Conservation (phyloP, 53 echinoderm and acorn worm genomes). For the Apostichopus leukothele region DNA sequence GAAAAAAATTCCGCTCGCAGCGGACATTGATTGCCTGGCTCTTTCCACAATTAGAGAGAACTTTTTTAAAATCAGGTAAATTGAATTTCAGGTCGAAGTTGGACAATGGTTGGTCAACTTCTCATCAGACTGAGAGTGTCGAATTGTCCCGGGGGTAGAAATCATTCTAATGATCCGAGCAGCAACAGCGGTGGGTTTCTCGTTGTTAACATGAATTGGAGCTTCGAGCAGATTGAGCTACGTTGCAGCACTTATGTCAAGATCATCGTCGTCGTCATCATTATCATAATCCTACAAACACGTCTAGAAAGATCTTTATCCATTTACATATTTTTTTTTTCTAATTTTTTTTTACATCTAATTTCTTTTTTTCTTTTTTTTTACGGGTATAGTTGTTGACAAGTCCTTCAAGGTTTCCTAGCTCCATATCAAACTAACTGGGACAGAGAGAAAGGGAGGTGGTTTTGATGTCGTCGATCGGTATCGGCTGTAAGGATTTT, state of each 20-base stretch:
- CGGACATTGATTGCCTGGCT: constrained; percentile 30
- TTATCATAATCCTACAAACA: background rate
- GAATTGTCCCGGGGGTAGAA: constrained; percentile 8
- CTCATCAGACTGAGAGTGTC: constrained; percentile 38
- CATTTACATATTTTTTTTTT: background rate
- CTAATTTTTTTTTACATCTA: background rate
- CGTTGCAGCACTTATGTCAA: background rate
- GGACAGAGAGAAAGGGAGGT: too few relatives aligned
- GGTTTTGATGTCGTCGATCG: too few relatives aligned
- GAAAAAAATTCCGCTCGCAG: background rate
- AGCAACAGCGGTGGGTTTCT: background rate
- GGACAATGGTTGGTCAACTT: constrained; percentile 40
- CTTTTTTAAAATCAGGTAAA: constrained; percentile 22
- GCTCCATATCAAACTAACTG: too few relatives aligned
- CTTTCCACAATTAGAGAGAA: constrained; percentile 39
- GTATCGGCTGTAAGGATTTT: too few relatives aligned
- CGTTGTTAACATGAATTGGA: background rate
- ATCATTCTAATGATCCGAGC: constrained; percentile 2
- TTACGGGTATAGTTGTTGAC: background rate
- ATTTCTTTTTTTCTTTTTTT: background rate
- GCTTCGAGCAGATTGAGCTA: too few relatives aligned
- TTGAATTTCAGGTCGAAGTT: constrained; percentile 27
- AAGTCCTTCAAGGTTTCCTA: too few relatives aligned
- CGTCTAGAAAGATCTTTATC: background rate
- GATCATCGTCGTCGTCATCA: background rate